A percentile compares a stretch with the other conserved stretches of the same genome.
phyloP scores from a whole-genome alignment of 2,797 vertebrate genomes.

The Helarctos malayanus region DNA sequence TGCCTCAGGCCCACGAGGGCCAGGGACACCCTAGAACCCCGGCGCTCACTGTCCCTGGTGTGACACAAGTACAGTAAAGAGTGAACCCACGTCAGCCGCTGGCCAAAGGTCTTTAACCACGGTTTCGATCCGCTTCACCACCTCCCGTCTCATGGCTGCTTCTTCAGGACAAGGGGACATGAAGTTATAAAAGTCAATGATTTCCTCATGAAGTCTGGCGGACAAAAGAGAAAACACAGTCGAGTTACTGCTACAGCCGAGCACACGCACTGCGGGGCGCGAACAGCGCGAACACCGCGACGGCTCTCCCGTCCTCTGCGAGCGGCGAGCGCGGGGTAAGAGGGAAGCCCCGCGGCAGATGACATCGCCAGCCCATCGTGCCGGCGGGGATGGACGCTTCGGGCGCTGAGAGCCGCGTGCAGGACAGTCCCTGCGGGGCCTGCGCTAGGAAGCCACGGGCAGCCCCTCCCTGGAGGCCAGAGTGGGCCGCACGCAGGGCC shows the following conservation, averaged over 20 bases:
- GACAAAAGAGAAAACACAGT: constrained; percentile 52
- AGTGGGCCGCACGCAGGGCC: not conserved
- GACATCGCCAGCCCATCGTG: no score
- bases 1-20: no score
- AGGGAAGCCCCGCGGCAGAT: no score
- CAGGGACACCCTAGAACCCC: not conserved
- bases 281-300: not conserved
- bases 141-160: constrained; percentile 98
- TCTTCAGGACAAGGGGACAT: constrained; percentile 98
- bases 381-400: rapidly evolving
- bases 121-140: constrained; percentile 96
- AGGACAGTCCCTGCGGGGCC: rapidly evolving
- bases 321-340: rapidly evolving
- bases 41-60: not conserved
- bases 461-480: not conserved
- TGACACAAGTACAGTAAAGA: rapidly evolving
- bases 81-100: constrained; percentile 94
- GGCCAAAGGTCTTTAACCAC: constrained; percentile 99
- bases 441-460: not conserved
- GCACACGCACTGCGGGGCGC: not conserved
- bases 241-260: not conserved
- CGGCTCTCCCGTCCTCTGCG: not conserved
- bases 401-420: not conserved
- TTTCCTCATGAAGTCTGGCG: constrained; percentile 97
- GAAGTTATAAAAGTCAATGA: constrained; percentile 99